Evolutionary conservation across 2,797 vertebrate species (phyloP), one percentile per base, ranked within the genome.

Genomic region (Erithacus rubecula): DNA sequence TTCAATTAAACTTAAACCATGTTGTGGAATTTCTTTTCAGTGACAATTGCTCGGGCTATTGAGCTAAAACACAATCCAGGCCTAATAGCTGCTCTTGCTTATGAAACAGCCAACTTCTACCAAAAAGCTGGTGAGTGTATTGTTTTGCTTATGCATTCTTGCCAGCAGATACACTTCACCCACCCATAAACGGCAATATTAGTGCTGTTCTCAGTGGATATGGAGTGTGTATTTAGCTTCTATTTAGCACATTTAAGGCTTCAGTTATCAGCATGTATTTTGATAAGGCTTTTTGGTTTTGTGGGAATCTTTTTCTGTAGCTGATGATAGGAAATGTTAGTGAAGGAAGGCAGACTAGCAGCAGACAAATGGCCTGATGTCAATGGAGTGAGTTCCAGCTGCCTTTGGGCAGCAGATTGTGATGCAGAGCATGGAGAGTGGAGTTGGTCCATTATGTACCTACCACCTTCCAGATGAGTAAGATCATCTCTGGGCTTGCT

Each of bases 101-200:
- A 98, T 36, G 99, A 99, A 98, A 99, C 99, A 0, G 99, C 99
- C 68, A 99, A 98, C 98, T 99, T 99, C 97, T 99, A 99, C 95
- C 99, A 99, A 87, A 99, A 98, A 98, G 99, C 99, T 46, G 99
- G 99, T 99, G 75, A 97, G 98, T 97, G 6, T 70, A 69, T 79
- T 80, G 19, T 58, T 89, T 92, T 86, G 39, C 65, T 86, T 86
- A 21, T 64, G 55, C 29, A 21, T 16, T 47, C 55, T 59, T 91
- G 78, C 70, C 75, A 91, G 93, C 84, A 90, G 65, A 55, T 5
- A 1, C 17, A 20, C 26, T 88, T 94, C n/a, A 62, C 8, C 44
- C 14, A 4, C 62, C 41, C 3, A 1, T 76, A n/a, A 69, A 5
- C 7, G 91, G 74, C 6, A 6, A 12, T 70, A 71, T 43, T 70